Conservation (phyloP, 2,113 vertebrate species). For the Myiopsitta monachus region DNA sequence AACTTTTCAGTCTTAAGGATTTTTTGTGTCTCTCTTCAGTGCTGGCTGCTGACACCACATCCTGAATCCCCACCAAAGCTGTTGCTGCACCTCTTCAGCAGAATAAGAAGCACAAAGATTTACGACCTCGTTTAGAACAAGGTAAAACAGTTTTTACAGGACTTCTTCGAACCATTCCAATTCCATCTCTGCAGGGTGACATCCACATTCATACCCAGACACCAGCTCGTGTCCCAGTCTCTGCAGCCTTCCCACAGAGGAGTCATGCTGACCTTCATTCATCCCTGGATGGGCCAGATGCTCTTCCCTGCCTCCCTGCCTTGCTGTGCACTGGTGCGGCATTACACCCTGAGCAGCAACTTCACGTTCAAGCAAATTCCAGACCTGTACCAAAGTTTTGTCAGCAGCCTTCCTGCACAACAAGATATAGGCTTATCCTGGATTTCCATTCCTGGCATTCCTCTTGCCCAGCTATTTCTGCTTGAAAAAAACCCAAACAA, state of each 20-base stretch:
- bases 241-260: background rate
- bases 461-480: background rate
- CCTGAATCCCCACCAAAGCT: background rate
- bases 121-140: background rate
- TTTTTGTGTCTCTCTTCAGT: background rate
- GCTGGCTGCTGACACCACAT: rapidly evolving
- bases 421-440: background rate
- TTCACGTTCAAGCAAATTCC: background rate
- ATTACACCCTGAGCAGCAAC: rapidly evolving
- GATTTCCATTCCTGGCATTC: background rate
- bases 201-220: background rate
- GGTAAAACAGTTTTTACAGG: background rate
- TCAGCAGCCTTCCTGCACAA: background rate
- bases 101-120: background rate
- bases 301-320: background rate
- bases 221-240: background rate
- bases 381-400: background rate
- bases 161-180: background rate
- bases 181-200: background rate
- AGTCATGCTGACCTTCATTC: background rate
- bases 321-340: background rate
- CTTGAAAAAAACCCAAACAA: constrained; percentile 30
- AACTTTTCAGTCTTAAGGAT: background rate
- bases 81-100: background rate
- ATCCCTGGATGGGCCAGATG: background rate